Evolutionary conservation across 2,797 vertebrate genomes (phyloP), one percentile per base, ranked within the genome.

Genomic region (Peromyscus eremicus): DNA sequence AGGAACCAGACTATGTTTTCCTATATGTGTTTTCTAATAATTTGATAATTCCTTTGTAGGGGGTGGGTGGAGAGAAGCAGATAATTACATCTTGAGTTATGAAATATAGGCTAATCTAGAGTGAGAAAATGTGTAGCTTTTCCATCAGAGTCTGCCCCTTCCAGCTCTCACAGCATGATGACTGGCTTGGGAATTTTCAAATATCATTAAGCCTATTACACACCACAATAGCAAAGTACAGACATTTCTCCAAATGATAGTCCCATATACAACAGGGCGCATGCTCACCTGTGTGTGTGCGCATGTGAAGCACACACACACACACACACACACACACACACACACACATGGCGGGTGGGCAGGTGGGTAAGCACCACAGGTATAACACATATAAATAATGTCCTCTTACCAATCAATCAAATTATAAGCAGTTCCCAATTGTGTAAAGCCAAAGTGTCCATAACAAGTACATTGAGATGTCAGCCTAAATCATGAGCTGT

Each of bases 161-260:
- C n/a, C 40, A 2, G 60, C 37, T 64, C 49, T 29, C 80, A 12
- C 32, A 82, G 64, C 7, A 64, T 23, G 32, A 73, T 40, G 7
- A 68, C 66, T 23, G 46, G 60, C n/a, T 73, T 82, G 43, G 29
- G 94, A 64, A 84, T 57, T 96, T 84, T 82, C n/a, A 85, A 84
- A 79, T 49, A 49, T n/a, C 37, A 57, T 76, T 46, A 87, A 34
- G 19, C 10, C 73, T 81, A 52, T 92, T 37, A 91, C 2, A 92
- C 4, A 27, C 8, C 16, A 75, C 64, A 64, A 62, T 8, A 46
- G 37, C 37, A 66, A 89, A 83, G 17, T 13, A 8, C 10, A 86
- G 75, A 64, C 80, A 55, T 37, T 16, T 17, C 5, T 88, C 60
- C 8, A 60, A 68, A 84, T 46, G 34, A 37, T 17, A 27, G 49